Conservation (phyloP, 2,797 vertebrate genomes). For the Huso huso region DNA sequence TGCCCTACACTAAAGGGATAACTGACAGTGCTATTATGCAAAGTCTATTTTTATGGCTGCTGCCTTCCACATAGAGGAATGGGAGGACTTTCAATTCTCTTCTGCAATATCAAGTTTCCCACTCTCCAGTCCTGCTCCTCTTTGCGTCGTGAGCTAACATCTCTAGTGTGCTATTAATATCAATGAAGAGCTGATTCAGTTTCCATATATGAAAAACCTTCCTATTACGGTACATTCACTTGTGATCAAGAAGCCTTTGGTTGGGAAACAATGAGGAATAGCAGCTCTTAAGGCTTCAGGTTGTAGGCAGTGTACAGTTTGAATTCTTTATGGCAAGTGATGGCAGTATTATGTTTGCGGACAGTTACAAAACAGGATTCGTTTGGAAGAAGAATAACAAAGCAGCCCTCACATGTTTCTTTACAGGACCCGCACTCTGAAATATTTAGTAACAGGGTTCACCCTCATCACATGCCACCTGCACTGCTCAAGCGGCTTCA, state of each 20-base stretch:
- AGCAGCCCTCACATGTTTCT: conserved; percentile 28
- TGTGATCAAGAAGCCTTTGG: conserved; percentile 46
- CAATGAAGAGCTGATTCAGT: conserved; percentile 72
- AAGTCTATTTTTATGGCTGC: conserved; percentile 49
- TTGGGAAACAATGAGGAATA: conserved; percentile 42
- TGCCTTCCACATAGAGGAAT: conserved; percentile 53
- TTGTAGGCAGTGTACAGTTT: conserved; percentile 37
- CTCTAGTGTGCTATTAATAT: conserved; percentile 78
- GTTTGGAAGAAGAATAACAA: conserved; percentile 47
- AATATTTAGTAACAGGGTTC: background rate
- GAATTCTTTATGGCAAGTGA: conserved; percentile 55
- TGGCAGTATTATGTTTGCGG: conserved; percentile 51
- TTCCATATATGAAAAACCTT: conserved; percentile 67
- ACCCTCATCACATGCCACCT: conserved; percentile 39
- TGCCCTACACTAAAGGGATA: conserved; percentile 30
- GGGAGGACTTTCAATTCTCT: conserved; percentile 55
- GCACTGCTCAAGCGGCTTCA: conserved; percentile 30
- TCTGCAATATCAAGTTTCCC: conserved; percentile 63
- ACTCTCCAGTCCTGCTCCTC: conserved; percentile 45
- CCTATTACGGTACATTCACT: conserved; percentile 50
- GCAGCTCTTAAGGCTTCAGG: conserved; percentile 34
- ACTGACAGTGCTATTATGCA: conserved; percentile 54
- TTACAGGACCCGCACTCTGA: conserved; percentile 28
- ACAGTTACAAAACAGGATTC: conserved; percentile 59
- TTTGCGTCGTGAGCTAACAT: conserved; percentile 58